A percentile compares a stretch with the other conserved stretches of the same genome.
phyloP scores from a whole-genome alignment of 2,888 invertebrate species.

The Drosophila aldrichi region DNA sequence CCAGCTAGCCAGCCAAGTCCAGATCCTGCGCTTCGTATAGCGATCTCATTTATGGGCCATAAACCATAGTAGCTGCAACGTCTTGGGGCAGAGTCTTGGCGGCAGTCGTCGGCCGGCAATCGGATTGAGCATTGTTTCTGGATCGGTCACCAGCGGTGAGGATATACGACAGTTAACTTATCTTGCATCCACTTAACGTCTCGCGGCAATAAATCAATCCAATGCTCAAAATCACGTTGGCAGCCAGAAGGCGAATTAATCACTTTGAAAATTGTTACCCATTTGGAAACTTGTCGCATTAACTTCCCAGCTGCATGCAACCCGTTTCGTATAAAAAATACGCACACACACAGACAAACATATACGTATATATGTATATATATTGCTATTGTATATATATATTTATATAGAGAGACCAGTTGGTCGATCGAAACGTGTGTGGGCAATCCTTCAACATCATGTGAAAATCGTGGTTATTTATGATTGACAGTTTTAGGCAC shows the following conservation, averaged over 20 bases:
- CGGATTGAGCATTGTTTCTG: conserved; percentile 55
- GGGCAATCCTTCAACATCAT: conserved; percentile 75
- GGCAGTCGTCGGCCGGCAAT: conserved; percentile 14
- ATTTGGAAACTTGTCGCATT: conserved; percentile 81
- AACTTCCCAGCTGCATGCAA: conserved; percentile 67
- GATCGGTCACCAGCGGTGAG: conserved; percentile 76
- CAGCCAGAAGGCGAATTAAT: conserved; percentile 81
- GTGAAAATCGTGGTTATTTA: conserved; percentile 68
- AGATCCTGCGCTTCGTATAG: conserved; percentile 66
- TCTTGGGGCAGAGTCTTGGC: conserved; percentile 12
- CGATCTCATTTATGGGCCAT: conserved; percentile 78
- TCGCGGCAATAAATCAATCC: conserved; percentile 82
- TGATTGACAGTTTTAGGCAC: conserved; percentile 67
- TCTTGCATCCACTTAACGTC: conserved; percentile 83
- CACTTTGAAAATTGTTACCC: conserved; percentile 81
- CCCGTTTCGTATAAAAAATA: conserved; percentile 34
- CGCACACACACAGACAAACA: not conserved
- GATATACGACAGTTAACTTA: conserved; percentile 81
- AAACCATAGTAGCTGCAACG: conserved; percentile 63
- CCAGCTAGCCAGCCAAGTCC: conserved; percentile 14
- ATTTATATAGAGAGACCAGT: conserved; percentile 39
- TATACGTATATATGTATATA: not conserved
- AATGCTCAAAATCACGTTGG: conserved; percentile 76
- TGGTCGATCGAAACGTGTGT: conserved; percentile 62
- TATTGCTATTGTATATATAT: not conserved